Evolutionary conservation across 2,797 vertebrate genomes (phyloP).

Genomic region (Loris lydekkerianus): DNA sequence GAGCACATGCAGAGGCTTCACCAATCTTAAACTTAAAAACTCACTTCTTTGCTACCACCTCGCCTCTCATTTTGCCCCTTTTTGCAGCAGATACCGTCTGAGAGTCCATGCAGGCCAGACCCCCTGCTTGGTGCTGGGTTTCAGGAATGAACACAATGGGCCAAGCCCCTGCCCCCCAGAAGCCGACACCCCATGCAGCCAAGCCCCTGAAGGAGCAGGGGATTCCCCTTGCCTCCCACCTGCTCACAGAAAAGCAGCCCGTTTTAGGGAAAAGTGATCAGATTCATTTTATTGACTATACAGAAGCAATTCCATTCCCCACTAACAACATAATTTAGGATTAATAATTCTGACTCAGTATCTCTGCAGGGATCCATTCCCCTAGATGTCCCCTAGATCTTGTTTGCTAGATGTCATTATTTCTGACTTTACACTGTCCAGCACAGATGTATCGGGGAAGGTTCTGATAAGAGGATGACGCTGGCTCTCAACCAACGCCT

Average conservation of each 20-base stretch:
- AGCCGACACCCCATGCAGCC: background rate
- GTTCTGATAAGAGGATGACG: background rate
- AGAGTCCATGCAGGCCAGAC: rapidly evolving
- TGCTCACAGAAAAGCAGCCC: background rate
- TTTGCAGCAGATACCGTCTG: background rate
- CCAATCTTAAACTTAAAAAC: background rate
- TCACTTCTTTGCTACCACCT: background rate
- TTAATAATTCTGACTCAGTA: background rate
- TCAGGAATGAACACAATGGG: background rate
- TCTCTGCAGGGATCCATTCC: background rate
- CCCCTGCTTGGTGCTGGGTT: background rate
- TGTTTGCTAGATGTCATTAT: background rate
- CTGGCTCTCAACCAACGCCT: background rate
- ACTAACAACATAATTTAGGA: background rate
- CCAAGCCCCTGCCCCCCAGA: no score
- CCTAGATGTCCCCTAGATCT: background rate
- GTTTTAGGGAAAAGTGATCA: background rate
- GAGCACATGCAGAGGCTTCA: background rate
- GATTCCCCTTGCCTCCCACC: rapidly evolving
- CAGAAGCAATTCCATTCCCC: background rate
- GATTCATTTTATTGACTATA: slow-evolving; percentile 69
- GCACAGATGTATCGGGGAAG: background rate
- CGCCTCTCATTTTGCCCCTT: no score
- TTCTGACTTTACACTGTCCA: background rate
- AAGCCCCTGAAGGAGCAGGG: background rate